Evolutionary conservation across 2,888 invertebrate species (phyloP), one percentile per base, ranked within the genome.

Genomic region (Lampropteryx suffumata): DNA sequence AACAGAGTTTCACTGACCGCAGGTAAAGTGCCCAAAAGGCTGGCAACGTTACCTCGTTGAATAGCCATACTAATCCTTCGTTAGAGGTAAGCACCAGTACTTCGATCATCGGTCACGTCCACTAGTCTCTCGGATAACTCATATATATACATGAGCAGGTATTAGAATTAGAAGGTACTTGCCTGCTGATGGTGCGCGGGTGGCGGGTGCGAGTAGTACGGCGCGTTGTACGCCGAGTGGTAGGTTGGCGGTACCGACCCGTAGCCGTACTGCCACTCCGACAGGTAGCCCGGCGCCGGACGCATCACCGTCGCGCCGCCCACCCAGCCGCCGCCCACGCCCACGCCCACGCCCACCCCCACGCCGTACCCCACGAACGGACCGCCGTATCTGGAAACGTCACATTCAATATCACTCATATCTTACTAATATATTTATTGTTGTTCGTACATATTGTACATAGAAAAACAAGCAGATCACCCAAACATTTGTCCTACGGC

Each of bases 201-300:
- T 67, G 85, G 86, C 68, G 88, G 88, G 46, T 75, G 79, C 59
- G 82, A 78, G 82, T 88, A 88, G 84, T 86, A 85, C 53, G 85
- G 83, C 71, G 57, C 43, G 48, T 48, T 53, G 53, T 53, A 59
- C 14, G 82, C 24, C 6, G 24, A 74, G 77, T 44, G 34, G 52
- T 87, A 85, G 59, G 76, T 64, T 52, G 82, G 73, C 50, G 74
- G 68, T 66, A 77, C 79, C 48, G 69, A 69, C 27, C 74, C 78
- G 82, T 90, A 89, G 17, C 79, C 44, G 79, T 90, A 89, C 83
- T 90, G 90, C 83, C 89, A 87, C 65, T 89, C 88, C 26, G 85
- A 77, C 70, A 90, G 83, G 84, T 90, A 90, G 65, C 81, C 89
- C 29, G 89, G 87, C 77, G 89, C 84, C 48, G 87, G 89, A 65